A percentile compares a stretch with the other conserved stretches of the same genome.
phyloP scores from a whole-genome alignment of 2,113 vertebrate species.

The Phoxinus phoxinus region DNA sequence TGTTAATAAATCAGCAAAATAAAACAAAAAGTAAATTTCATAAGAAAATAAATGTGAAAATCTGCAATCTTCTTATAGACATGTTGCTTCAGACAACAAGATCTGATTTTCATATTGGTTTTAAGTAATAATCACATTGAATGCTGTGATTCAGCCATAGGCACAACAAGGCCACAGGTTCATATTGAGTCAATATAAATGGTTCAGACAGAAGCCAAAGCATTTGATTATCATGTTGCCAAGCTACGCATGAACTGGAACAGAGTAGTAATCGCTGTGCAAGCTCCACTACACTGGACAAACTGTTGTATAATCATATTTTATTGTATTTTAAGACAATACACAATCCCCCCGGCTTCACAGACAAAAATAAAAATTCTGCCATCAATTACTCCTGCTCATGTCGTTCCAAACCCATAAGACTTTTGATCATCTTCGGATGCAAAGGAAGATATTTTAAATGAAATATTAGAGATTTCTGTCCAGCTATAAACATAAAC shows the following conservation, averaged over 20 bases:
- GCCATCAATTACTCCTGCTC: too few relatives aligned
- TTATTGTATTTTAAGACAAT: not conserved
- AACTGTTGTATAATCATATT: not conserved
- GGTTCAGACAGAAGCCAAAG: not conserved
- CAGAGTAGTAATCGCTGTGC: too few relatives aligned
- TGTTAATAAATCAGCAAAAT: not conserved
- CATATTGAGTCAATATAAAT: not conserved
- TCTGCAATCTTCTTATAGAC: not conserved
- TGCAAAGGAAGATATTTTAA: too few relatives aligned
- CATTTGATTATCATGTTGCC: not conserved
- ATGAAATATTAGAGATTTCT: too few relatives aligned
- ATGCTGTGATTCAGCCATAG: not conserved
- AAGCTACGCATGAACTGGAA: not conserved
- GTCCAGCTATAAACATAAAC: too few relatives aligned
- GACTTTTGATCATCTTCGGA: too few relatives aligned
- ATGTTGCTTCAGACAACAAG: not conserved
- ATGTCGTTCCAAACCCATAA: too few relatives aligned
- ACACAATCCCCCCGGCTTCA: not conserved
- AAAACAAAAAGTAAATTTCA: not conserved
- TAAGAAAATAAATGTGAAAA: not conserved
- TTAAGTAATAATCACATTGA: not conserved
- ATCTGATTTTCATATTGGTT: not conserved
- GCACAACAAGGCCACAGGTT: not conserved
- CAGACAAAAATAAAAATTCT: not conserved
- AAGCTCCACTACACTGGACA: too few relatives aligned